Percentiles rank a stretch among this genome's conserved stretches.
Evolutionary conservation across 2,113 vertebrate species (phyloP).

Genomic region (Petrocephalus microphthalmus): DNA sequence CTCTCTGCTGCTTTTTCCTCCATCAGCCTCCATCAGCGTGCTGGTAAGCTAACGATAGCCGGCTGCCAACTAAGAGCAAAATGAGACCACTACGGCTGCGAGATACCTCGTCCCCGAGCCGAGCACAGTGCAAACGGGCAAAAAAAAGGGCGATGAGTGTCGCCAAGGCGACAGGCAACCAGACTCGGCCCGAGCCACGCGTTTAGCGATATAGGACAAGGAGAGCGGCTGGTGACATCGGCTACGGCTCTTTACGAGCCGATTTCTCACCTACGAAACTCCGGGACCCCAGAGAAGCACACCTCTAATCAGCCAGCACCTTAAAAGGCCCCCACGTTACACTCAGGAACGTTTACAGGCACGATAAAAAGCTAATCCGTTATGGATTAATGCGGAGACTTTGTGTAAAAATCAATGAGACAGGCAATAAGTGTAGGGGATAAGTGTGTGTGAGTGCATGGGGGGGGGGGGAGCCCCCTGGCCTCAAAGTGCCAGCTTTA

Average conservation of each 20-base stretch:
- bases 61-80: conserved; percentile 19
- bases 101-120: background rate
- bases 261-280: background rate
- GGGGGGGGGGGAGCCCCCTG: background rate
- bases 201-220: background rate
- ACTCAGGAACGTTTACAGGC: conserved; percentile 9
- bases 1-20: no score
- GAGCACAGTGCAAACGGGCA: background rate
- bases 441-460: background rate
- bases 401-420: conserved; percentile 21
- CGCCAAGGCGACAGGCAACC: no score
- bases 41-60: conserved; percentile 17
- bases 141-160: no score
- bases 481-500: background rate
- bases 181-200: background rate
- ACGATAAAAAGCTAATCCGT: conserved; percentile 6
- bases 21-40: background rate
- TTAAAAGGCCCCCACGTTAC: background rate
- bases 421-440: background rate
- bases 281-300: background rate
- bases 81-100: background rate
- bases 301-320: background rate
- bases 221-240: background rate
- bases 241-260: background rate
- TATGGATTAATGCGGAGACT: conserved; percentile 1